Conservation (phyloP, 2,888 invertebrate species). For the Tethea ocularis region DNA sequence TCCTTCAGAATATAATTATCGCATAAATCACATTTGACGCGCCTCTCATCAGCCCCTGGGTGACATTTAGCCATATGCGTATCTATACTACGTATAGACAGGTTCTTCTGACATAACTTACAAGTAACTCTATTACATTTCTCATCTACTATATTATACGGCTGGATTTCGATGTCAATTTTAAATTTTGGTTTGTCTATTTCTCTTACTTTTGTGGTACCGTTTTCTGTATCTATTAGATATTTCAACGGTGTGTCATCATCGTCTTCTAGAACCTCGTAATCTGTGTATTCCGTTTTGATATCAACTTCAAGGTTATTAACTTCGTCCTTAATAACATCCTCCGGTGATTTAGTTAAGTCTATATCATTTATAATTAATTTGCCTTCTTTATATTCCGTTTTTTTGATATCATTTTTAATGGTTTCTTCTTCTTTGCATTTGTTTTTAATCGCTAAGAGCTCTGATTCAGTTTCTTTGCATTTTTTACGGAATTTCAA, state of each 20-base stretch:
- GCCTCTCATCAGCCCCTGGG: slow-evolving; percentile 51
- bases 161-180: slow-evolving; percentile 11
- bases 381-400: background rate
- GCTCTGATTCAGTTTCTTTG: slow-evolving; percentile 34
- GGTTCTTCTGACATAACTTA: slow-evolving; percentile 51
- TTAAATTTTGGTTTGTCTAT: background rate
- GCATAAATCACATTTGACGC: slow-evolving; percentile 57
- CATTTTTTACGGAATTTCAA: slow-evolving; percentile 52
- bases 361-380: background rate
- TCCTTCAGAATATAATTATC: slow-evolving; percentile 42
- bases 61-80: slow-evolving; percentile 50
- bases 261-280: slow-evolving; percentile 14
- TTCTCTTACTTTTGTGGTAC: background rate
- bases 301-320: background rate
- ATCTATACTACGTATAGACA: slow-evolving; percentile 53
- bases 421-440: background rate
- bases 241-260: slow-evolving; percentile 28
- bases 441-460: slow-evolving; percentile 24
- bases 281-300: background rate
- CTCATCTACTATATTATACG: slow-evolving; percentile 19
- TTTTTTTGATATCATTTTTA: background rate
- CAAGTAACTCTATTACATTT: slow-evolving; percentile 41
- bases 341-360: background rate
- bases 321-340: background rate
- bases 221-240: slow-evolving; percentile 7